phyloP scores from a whole-genome alignment of 23 tunicate species.

The Clavelina lepadiformis region DNA sequence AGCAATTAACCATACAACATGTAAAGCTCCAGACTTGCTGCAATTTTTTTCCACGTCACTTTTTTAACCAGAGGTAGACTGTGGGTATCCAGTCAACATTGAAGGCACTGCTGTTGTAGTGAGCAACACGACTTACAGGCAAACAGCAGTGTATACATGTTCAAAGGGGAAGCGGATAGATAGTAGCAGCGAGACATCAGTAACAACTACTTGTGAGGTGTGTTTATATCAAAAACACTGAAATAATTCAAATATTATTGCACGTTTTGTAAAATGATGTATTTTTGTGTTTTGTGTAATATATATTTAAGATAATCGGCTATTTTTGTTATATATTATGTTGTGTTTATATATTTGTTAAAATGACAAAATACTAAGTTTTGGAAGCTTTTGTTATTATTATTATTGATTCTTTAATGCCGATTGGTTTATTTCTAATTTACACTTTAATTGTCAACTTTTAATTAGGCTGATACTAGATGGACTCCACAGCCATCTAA shows the following conservation, averaged over 20 bases:
- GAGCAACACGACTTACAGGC: not conserved
- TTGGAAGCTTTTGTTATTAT: too few relatives aligned
- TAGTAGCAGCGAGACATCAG: not conserved
- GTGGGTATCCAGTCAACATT: conserved; percentile 29
- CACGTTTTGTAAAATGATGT: too few relatives aligned
- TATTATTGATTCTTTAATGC: too few relatives aligned
- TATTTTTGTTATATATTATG: too few relatives aligned
- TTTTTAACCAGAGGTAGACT: conserved; percentile 17
- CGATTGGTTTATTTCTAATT: too few relatives aligned
- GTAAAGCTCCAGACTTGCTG: conserved; percentile 18
- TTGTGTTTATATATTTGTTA: too few relatives aligned
- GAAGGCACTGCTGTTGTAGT: conserved; percentile 1
- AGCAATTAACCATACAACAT: conserved; percentile 2
- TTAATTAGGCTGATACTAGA: conserved; percentile 19
- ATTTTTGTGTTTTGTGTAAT: too few relatives aligned
- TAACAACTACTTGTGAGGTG: not conserved
- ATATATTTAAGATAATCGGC: too few relatives aligned
- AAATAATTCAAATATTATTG: too few relatives aligned
- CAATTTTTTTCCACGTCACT: not conserved
- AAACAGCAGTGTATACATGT: conserved; percentile 29
- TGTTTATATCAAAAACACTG: too few relatives aligned
- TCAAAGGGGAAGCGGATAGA: conserved; percentile 3
- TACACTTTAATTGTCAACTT: too few relatives aligned
- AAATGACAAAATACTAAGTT: too few relatives aligned
- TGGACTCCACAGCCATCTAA: conserved; percentile 61